These are phyloP conservation scores for Brachionichthys hirsutus DNA, from an alignment of 2,113 vertebrate species.

Conservation along the genomic window DNA sequence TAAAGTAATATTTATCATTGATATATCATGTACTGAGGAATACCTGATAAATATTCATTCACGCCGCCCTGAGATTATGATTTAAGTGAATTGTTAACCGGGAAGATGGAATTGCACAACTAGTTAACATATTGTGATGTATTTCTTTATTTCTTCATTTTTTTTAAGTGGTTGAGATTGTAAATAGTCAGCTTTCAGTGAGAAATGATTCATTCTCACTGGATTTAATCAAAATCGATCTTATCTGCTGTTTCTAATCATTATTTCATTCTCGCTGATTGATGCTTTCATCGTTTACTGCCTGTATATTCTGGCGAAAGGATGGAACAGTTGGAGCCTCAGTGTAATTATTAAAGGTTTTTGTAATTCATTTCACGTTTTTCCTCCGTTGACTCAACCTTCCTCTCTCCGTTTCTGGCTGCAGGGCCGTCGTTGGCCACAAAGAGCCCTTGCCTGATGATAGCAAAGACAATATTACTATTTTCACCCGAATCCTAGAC, in stretches of 20 bases:
- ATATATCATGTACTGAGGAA: no score
- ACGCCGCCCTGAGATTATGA: not conserved
- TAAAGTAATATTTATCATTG: no score
- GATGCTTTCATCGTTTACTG: no score
- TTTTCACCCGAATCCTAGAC: constrained; percentile 95
- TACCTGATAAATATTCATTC: no score
- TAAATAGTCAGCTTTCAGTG: not conserved
- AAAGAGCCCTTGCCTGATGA: constrained; percentile 84
- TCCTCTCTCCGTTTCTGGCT: constrained; percentile 18
- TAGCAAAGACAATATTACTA: constrained; percentile 96
- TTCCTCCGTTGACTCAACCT: constrained; percentile 14
- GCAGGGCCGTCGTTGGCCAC: constrained; percentile 78
- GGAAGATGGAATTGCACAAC: not conserved
- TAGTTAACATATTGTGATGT: no score
- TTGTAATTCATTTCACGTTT: constrained; percentile 10
- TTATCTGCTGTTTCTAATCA: no score
- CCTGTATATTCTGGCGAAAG: not conserved
- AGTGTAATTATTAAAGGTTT: not conserved
- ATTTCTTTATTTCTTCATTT: not conserved
- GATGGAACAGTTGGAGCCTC: not conserved
- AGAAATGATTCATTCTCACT: not conserved
- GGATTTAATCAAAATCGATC: not conserved
- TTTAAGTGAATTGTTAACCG: constrained; percentile 6
- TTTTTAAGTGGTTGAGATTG: not conserved
- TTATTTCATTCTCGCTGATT: no score